Conservation (phyloP, 1,140 invertebrate genomes). For the Oncopeltus fasciatus region DNA sequence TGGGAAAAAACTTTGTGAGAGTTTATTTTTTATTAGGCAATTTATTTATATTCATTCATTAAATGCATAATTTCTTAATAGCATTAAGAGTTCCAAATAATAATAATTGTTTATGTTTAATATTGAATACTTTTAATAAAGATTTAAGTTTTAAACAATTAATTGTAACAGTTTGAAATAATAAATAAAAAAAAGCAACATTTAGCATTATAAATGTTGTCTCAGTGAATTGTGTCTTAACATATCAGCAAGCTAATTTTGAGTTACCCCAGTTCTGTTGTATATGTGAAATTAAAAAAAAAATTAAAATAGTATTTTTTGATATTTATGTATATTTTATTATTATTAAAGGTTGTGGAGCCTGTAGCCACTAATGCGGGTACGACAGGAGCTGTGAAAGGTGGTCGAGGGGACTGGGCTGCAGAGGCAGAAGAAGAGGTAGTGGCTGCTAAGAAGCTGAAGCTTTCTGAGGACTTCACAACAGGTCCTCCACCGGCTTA, state of each 20-base stretch:
- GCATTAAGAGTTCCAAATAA: too few species aligned
- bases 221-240: background rate
- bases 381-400: too few species aligned
- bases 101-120: too few species aligned
- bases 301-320: background rate
- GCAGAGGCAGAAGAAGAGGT: slow-evolving; percentile 15
- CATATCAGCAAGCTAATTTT: background rate
- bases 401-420: background rate
- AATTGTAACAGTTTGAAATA: too few species aligned
- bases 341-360: slow-evolving; percentile 11
- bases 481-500: slow-evolving; percentile 7
- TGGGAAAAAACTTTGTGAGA: too few species aligned
- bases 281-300: background rate
- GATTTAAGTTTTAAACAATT: too few species aligned
- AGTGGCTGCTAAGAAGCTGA: slow-evolving; percentile 20
- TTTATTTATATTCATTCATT: too few species aligned
- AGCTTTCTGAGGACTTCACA: slow-evolving; percentile 19
- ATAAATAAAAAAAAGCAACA: too few species aligned
- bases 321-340: background rate
- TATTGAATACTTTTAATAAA: too few species aligned
- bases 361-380: too few species aligned
- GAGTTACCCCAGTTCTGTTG: background rate
- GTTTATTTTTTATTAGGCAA: too few species aligned
- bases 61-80: too few species aligned
- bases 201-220: background rate